Evolutionary conservation across 2,888 invertebrate species (phyloP).

Genomic region (Stenoptilia bipunctidactyla): DNA sequence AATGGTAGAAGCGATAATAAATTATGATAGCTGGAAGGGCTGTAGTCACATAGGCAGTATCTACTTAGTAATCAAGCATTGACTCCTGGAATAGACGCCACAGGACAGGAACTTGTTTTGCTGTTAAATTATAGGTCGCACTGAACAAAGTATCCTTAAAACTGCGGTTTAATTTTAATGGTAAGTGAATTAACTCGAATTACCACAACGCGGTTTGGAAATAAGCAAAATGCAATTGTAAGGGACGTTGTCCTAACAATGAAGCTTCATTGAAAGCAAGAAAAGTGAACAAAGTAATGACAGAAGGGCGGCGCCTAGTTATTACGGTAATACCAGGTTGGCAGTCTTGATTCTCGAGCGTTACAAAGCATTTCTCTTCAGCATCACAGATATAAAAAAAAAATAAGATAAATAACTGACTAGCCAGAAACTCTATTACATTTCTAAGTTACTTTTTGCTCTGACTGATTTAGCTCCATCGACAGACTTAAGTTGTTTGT

Average conservation of each 20-base stretch:
- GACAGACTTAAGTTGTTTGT: too few relatives aligned
- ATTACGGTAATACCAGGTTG: slow-evolving; percentile 65
- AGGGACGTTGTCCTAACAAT: slow-evolving; percentile 37
- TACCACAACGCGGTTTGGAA: slow-evolving; percentile 2
- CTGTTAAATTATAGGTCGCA: too few relatives aligned
- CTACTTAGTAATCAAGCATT: too few relatives aligned
- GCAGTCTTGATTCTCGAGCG: slow-evolving; percentile 54
- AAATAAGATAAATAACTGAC: slow-evolving; percentile 61
- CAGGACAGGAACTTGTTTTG: too few relatives aligned
- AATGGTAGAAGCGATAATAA: too few relatives aligned
- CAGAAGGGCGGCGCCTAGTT: slow-evolving; percentile 58
- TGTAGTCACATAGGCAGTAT: too few relatives aligned
- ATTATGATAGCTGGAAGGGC: too few relatives aligned
- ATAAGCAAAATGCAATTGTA: slow-evolving; percentile 32
- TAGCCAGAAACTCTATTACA: slow-evolving; percentile 67
- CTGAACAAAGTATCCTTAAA: too few relatives aligned
- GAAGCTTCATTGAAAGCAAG: slow-evolving; percentile 41
- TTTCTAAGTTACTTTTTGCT: slow-evolving; percentile 64
- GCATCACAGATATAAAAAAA: slow-evolving; percentile 52
- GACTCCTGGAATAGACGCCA: too few relatives aligned
- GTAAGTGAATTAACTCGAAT: neutral
- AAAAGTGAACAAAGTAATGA: slow-evolving; percentile 62
- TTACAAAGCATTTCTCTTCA: slow-evolving; percentile 57
- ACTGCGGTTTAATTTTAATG: neutral
- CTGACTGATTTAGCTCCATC: too few relatives aligned